A percentile compares a stretch with the other conserved stretches of the same genome.
These are phyloP conservation scores for Ammodytes dubius DNA, from an alignment of 2,113 vertebrate genomes.

Conservation along the genomic window DNA sequence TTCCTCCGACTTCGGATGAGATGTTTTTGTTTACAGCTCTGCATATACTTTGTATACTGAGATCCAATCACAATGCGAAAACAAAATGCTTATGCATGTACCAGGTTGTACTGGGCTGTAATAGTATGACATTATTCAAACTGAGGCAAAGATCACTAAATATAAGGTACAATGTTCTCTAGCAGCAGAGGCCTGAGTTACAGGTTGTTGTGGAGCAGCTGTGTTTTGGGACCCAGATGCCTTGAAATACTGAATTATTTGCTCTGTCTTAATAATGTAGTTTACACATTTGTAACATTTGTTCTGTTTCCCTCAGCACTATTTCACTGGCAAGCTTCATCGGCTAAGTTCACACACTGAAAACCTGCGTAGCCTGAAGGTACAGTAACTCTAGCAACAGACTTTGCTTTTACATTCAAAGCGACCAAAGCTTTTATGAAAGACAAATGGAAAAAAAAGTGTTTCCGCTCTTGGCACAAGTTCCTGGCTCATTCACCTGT, in stretches of 20 bases:
- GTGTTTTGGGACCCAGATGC: background rate
- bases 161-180: no score
- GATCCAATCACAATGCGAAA: background rate
- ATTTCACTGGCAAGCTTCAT: background rate
- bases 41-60: background rate
- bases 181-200: background rate
- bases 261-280: background rate
- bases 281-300: background rate
- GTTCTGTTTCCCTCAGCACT: background rate
- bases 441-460: background rate
- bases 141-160: background rate
- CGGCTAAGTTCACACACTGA: background rate
- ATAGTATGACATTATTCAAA: background rate
- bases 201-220: background rate
- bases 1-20: background rate
- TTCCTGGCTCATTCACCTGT: background rate
- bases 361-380: background rate
- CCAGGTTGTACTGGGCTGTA: background rate
- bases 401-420: background rate
- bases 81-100: no score
- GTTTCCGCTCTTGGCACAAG: conserved; percentile 2
- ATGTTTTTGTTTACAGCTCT: background rate
- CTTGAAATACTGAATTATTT: background rate
- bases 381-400: background rate
- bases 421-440: background rate